These are phyloP conservation scores for Xylophagus ater DNA, from an alignment of 2,888 invertebrate species.

Conservation along the genomic window DNA sequence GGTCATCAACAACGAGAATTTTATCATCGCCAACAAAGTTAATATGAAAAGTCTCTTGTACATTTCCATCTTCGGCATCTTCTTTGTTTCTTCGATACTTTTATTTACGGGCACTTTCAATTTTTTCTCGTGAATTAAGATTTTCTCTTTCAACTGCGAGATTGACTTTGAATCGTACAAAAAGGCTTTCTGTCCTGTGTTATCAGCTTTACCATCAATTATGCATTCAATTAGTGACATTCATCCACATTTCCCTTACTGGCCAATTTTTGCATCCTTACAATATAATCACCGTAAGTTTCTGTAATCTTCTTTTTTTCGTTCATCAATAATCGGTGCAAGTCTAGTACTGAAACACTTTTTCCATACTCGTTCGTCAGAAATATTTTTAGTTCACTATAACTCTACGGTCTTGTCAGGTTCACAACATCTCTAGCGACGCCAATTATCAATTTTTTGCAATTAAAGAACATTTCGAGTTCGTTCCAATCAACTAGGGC, in stretches of 20 bases:
- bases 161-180: background rate
- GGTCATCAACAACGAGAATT: background rate
- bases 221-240: background rate
- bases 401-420: too few species aligned
- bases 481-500: too few species aligned
- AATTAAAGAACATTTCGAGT: background rate
- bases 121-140: background rate
- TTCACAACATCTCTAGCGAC: too few species aligned
- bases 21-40: background rate
- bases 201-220: background rate
- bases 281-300: too few species aligned
- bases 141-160: background rate
- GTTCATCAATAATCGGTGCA: background rate
- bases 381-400: background rate
- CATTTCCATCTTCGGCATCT: background rate
- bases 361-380: too few species aligned
- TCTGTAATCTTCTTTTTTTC: too few species aligned
- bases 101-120: background rate
- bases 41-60: background rate
- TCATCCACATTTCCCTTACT: too few species aligned
- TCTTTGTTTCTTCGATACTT: background rate
- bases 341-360: too few species aligned
- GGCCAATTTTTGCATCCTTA: too few species aligned
- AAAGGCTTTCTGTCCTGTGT: too few species aligned
- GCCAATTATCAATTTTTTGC: too few species aligned